Base-by-base conservation (phyloP, 1,140 invertebrate species). In the Papilio dardanus region DNA sequence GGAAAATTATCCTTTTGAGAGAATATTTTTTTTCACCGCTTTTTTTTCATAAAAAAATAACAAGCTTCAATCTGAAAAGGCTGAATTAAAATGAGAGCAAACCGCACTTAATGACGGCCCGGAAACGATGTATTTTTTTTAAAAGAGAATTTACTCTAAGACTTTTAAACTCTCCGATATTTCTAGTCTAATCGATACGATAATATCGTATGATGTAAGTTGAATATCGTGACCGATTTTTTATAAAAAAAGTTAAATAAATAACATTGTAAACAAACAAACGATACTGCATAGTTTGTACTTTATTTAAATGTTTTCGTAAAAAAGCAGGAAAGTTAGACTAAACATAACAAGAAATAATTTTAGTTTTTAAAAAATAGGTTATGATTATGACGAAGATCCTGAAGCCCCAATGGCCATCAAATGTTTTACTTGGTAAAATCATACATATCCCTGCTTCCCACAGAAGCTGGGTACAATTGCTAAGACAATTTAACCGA, bases 61-160 rank as follows among this genome's bases (percentile, higher is more conserved):
- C 68, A 46, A 46, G 37, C 37, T 31, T 46, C 21, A 46, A 71
- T 71, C 28, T 71, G 40, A 71, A 71, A 71, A 71, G 68, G 40
- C 40, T 71, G 40, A 71, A 30, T 62, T 62, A 62, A 62, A 71
- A 71, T 71, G 68, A 71, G 68, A 50, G 68, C 68, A 71, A 71
- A 71, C 68, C 68, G 42, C 68, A 71, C 68, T 71, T 71, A 71
- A 71, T 71, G 68, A 71, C 68, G 37, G 40, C 40, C 68, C 37
- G 68, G 37, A 50, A 71, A 42, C 68, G 40, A n/a, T 71, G 42
- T 24, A 50, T 7, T 71, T 71, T 24, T 71, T 71, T 46, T 50
- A 28, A 12, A 28, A 62, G 24, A 30, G 54, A 62, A 62, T 28
- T 62, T 62, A 62, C 24, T 62, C 54, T 28, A 62, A 62, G 4